phyloP scores from a whole-genome alignment of 30 jellyfish, hydroid and myxozoan species.

The Cassiopea xamachana region DNA sequence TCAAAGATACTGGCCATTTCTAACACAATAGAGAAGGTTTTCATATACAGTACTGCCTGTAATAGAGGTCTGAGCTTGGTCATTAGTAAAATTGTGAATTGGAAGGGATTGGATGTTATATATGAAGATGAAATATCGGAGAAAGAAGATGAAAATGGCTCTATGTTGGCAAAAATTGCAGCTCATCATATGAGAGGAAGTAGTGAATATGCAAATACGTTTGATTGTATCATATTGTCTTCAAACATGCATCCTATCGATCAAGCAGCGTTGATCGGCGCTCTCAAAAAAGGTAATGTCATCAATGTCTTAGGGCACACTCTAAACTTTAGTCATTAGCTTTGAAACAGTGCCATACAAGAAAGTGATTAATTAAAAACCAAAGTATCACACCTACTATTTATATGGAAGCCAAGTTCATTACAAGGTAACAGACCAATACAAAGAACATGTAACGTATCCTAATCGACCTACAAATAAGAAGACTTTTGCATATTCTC shows the following conservation, averaged over 20 bases:
- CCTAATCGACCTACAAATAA: too few species aligned
- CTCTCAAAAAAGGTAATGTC: constrained; percentile 13
- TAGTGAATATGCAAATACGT: neutral
- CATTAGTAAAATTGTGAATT: constrained; percentile 30
- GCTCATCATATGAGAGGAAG: constrained; percentile 42
- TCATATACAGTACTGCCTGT: constrained; percentile 21
- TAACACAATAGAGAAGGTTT: constrained; percentile 1
- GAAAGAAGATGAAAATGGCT: neutral
- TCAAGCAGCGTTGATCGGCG: constrained; percentile 17
- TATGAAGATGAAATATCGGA: constrained; percentile 19
- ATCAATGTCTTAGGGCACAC: too few species aligned
- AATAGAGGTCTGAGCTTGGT: constrained; percentile 60
- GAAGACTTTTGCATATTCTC: too few species aligned
- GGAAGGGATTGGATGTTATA: constrained; percentile 45
- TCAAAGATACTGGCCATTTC: neutral
- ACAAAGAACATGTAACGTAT: too few species aligned
- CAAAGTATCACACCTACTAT: too few species aligned
- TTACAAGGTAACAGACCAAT: too few species aligned
- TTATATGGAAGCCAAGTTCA: too few species aligned
- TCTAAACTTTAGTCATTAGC: too few species aligned
- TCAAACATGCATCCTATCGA: constrained; percentile 36
- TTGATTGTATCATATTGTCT: constrained; percentile 24
- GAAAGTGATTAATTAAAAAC: too few species aligned
- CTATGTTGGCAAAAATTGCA: constrained; percentile 13
- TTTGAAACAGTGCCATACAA: too few species aligned